These are phyloP conservation scores for Danio aesculapii DNA, from an alignment of 2,797 vertebrate genomes.

Conservation along the genomic window DNA sequence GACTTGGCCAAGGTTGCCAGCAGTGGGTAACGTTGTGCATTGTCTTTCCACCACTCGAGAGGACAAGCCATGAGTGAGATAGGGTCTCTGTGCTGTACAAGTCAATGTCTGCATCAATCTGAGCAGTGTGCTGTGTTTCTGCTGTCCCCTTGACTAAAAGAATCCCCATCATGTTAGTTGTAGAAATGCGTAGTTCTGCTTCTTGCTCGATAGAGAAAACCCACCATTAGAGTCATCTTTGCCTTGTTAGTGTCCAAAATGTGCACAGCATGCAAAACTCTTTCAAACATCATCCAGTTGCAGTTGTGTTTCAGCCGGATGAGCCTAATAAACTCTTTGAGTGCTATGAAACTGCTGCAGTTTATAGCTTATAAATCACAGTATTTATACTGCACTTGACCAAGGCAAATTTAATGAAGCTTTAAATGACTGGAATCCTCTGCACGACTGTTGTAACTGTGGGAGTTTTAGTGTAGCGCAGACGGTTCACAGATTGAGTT, in stretches of 20 bases:
- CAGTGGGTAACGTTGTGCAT: too few species aligned
- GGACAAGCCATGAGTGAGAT: too few species aligned
- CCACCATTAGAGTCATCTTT: neutral
- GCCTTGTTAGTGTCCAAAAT: constrained; percentile 2
- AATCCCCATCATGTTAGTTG: too few species aligned
- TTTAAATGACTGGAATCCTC: constrained; percentile 42
- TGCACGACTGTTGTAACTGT: constrained; percentile 21
- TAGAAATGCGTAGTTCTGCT: too few species aligned
- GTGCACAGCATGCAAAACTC: constrained; percentile 2
- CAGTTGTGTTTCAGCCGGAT: constrained; percentile 19
- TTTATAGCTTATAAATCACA: constrained; percentile 51
- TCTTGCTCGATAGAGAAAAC: too few species aligned
- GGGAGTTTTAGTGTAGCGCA: constrained; percentile 2
- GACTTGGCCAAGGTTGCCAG: too few species aligned
- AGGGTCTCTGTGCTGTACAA: too few species aligned
- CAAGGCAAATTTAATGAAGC: constrained; percentile 45
- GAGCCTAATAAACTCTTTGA: constrained; percentile 38
- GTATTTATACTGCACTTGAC: constrained; percentile 49
- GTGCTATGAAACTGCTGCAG: constrained; percentile 36
- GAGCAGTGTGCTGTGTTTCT: too few species aligned
- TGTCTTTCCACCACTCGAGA: too few species aligned
- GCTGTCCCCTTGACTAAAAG: too few species aligned
- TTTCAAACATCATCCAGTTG: constrained; percentile 2
- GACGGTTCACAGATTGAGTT: neutral
- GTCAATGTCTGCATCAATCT: too few species aligned